A percentile compares a stretch with the other conserved stretches of the same genome.
These are phyloP conservation scores for Drosophila bifasciata DNA, from an alignment of 1,140 invertebrate species.

Conservation along the genomic window DNA sequence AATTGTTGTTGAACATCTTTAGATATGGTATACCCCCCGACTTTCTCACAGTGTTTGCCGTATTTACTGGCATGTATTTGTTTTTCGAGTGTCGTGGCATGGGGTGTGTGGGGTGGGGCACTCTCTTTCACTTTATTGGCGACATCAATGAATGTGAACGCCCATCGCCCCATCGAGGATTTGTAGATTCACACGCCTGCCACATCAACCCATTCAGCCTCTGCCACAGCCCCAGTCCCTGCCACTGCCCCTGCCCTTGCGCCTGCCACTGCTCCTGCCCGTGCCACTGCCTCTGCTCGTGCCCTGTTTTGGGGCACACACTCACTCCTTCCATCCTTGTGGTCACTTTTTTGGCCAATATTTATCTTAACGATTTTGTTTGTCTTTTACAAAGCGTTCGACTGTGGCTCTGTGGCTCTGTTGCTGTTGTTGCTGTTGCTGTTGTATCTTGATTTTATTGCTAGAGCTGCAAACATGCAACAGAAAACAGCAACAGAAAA, in stretches of 20 bases:
- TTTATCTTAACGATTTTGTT: constrained; percentile 64
- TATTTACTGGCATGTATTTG: constrained; percentile 44
- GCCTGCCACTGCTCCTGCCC: too few species aligned
- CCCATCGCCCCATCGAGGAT: constrained; percentile 14
- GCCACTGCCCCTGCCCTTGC: too few species aligned
- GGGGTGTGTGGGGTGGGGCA: not conserved
- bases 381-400: constrained; percentile 56
- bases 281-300: too few species aligned
- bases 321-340: constrained; percentile 8
- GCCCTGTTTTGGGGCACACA: not conserved
- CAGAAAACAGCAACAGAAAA: constrained; percentile 24
- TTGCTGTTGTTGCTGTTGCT: not conserved
- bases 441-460: constrained; percentile 75
- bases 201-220: constrained; percentile 22
- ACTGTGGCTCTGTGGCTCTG: constrained; percentile 5
- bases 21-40: too few species aligned
- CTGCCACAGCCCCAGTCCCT: too few species aligned
- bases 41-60: constrained; percentile 22
- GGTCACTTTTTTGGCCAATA: constrained; percentile 62
- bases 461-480: constrained; percentile 58
- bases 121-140: constrained; percentile 58
- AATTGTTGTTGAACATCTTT: too few species aligned
- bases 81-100: constrained; percentile 9
- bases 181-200: constrained; percentile 57
- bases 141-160: constrained; percentile 59